These are phyloP conservation scores for Grallaria varia DNA, from an alignment of 2,113 vertebrate species.

Conservation along the genomic window DNA sequence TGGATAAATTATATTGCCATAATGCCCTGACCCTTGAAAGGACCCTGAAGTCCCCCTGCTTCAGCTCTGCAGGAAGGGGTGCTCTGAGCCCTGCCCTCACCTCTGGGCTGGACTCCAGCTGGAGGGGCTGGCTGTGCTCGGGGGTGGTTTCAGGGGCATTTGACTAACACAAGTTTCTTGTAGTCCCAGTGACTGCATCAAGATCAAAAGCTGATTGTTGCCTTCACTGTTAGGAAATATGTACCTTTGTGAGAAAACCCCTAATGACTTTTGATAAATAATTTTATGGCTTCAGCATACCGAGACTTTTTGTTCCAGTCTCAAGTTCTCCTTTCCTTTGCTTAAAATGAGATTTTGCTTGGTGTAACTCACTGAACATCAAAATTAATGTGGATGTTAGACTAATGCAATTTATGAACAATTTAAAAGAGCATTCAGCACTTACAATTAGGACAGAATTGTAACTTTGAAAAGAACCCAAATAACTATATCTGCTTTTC, in stretches of 20 bases:
- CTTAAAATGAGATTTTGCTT: background rate
- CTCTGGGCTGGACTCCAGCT: background rate
- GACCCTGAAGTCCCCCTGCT: background rate
- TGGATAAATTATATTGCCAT: fast-evolving
- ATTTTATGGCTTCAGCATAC: background rate
- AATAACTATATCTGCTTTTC: background rate
- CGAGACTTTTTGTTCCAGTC: background rate
- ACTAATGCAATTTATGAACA: slow-evolving; percentile 18
- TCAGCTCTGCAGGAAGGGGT: background rate
- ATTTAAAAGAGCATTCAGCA: background rate
- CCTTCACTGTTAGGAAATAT: background rate
- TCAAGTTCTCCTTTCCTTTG: background rate
- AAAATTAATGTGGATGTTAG: background rate
- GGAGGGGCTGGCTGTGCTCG: background rate
- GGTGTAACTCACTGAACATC: background rate
- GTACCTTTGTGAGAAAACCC: background rate
- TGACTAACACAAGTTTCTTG: background rate
- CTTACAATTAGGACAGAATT: background rate
- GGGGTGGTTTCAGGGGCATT: background rate
- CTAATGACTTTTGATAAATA: background rate
- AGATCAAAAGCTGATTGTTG: background rate
- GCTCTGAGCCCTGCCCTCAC: background rate
- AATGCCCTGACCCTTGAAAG: background rate
- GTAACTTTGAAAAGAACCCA: background rate
- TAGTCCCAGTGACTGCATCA: background rate